Conservation (phyloP, 2,113 vertebrate species). For the Ovis canadensis region DNA sequence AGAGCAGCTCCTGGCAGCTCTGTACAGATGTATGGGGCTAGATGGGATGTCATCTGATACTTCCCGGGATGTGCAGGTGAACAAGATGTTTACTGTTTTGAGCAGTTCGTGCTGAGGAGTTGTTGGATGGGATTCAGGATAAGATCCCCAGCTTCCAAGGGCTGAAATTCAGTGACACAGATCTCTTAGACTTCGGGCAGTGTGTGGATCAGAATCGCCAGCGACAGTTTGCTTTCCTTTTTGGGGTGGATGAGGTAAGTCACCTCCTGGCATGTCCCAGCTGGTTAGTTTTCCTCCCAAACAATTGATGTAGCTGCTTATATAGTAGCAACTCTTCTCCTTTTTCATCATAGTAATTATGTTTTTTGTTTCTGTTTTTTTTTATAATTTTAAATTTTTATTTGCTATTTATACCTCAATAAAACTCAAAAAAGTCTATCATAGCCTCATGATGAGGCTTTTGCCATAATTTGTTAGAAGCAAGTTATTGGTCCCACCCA, state of each 20-base stretch:
- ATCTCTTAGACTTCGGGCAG: conserved; percentile 93
- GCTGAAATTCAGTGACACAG: conserved; percentile 88
- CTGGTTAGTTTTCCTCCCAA: neutral
- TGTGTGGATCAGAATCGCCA: conserved; percentile 81
- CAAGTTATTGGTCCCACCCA: neutral
- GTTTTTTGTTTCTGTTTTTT: neutral
- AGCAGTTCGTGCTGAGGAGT: conserved; percentile 86
- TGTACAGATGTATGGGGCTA: neutral
- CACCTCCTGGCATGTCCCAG: neutral
- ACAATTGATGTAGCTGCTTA: neutral
- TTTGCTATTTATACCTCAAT: neutral
- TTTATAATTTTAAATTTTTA: neutral
- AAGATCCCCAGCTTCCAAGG: conserved; percentile 92
- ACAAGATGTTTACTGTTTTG: conserved; percentile 21
- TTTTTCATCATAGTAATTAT: neutral
- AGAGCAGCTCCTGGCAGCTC: neutral
- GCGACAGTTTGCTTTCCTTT: conserved; percentile 83
- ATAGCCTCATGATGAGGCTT: neutral
- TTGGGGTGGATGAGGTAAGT: conserved; percentile 94
- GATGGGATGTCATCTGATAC: neutral
- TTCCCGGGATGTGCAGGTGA: neutral
- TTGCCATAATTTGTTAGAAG: neutral
- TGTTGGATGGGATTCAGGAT: conserved; percentile 87
- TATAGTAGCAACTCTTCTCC: neutral
- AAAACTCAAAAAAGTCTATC: neutral